phyloP scores from a whole-genome alignment of 2,113 vertebrate species.

The Nesoenas mayeri region DNA sequence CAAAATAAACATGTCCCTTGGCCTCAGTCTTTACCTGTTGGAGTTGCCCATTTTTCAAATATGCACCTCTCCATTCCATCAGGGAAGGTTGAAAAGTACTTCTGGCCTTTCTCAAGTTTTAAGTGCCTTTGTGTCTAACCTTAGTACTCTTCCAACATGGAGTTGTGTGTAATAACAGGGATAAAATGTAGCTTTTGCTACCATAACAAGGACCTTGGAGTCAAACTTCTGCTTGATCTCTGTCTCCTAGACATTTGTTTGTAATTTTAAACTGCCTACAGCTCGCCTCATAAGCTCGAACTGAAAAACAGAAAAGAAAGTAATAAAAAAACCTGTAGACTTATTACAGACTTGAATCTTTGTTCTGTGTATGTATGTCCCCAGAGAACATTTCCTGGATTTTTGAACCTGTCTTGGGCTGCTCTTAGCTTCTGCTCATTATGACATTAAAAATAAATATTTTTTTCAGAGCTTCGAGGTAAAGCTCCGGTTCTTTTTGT shows the following conservation, averaged over 20 bases:
- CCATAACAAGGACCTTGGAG: neutral
- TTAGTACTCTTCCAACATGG: neutral
- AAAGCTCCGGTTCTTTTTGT: neutral
- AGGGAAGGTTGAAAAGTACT: neutral
- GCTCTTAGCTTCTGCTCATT: neutral
- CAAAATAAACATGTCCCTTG: neutral
- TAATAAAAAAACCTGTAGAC: neutral
- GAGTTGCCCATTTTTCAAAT: neutral
- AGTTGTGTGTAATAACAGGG: neutral
- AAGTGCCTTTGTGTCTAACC: neutral
- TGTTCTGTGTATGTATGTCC: neutral
- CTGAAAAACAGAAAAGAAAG: neutral
- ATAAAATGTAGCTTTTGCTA: neutral
- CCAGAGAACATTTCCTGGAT: neutral
- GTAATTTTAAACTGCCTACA: conserved; percentile 5
- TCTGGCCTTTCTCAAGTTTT: neutral
- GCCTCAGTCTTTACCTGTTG: neutral
- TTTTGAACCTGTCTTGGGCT: neutral
- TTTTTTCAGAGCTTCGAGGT: neutral
- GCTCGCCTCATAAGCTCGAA: neutral
- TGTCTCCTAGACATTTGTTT: conserved; percentile 14
- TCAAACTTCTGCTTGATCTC: conserved; percentile 23
- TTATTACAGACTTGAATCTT: neutral
- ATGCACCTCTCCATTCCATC: neutral
- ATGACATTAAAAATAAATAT: neutral